These are phyloP conservation scores for Eupristina koningsbergeri DNA, from an alignment of 1,140 invertebrate genomes.

Conservation along the genomic window DNA sequence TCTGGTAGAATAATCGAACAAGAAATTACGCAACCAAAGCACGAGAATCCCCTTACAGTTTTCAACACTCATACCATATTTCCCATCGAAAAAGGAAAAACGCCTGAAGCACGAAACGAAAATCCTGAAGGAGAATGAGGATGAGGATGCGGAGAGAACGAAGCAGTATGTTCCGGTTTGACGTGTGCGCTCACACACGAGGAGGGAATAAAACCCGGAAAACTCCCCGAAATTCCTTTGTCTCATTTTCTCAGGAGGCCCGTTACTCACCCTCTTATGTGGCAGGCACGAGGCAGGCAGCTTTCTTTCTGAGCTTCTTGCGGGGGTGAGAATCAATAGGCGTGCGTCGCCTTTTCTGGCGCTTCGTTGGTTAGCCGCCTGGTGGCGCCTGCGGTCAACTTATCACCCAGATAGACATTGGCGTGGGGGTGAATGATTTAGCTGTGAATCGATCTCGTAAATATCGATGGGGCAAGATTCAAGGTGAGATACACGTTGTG, in stretches of 20 bases:
- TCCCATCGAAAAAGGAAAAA: neutral
- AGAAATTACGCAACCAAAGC: neutral
- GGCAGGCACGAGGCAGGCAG: neutral
- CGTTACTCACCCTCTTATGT: neutral
- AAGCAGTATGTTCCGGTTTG: neutral
- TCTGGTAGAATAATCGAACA: neutral
- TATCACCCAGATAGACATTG: neutral
- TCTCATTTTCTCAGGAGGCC: neutral
- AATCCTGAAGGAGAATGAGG: neutral
- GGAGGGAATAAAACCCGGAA: neutral
- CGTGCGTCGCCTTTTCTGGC: no score
- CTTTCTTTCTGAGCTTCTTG: neutral
- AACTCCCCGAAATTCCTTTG: neutral
- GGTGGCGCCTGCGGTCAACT: neutral
- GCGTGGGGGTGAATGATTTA: neutral
- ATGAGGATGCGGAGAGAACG: no score
- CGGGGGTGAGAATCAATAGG: slow-evolving; percentile 12
- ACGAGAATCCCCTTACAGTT: neutral
- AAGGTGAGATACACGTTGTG: neutral
- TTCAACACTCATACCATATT: neutral
- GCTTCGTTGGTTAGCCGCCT: neutral
- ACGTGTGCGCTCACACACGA: neutral
- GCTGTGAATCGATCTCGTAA: neutral
- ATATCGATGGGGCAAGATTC: neutral
- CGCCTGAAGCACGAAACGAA: no score